Conservation (phyloP, 2,113 vertebrate species). For the Crotalus tigris region DNA sequence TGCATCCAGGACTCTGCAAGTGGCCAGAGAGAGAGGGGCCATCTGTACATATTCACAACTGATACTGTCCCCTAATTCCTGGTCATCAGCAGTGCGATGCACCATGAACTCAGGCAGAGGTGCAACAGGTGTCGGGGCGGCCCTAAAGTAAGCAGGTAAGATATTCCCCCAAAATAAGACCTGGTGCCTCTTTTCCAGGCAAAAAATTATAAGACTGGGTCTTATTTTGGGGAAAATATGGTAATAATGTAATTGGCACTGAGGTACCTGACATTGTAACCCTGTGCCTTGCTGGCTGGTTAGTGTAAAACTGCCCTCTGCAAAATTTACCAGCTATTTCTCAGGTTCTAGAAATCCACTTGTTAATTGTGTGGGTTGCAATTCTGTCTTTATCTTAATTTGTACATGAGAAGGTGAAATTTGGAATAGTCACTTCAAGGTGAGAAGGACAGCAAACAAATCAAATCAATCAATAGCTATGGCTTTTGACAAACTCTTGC, state of each 20-base stretch:
- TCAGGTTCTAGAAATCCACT: conserved; percentile 9
- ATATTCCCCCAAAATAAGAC: too few relatives aligned
- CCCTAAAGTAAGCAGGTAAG: too few relatives aligned
- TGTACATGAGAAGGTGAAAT: conserved; percentile 26
- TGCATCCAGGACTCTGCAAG: too few relatives aligned
- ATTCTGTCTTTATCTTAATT: neutral
- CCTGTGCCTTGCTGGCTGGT: conserved; percentile 48
- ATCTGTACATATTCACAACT: too few relatives aligned
- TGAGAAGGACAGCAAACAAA: neutral
- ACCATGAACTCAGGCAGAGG: too few relatives aligned
- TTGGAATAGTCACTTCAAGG: neutral
- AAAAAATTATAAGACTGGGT: too few relatives aligned
- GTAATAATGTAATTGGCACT: conserved; percentile 50
- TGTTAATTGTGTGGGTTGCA: conserved; percentile 14
- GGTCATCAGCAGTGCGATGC: too few relatives aligned
- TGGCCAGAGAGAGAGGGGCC: too few relatives aligned
- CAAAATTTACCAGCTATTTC: conserved; percentile 12
- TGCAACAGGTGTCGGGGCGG: too few relatives aligned
- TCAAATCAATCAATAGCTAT: neutral
- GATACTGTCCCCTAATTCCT: too few relatives aligned
- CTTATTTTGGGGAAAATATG: too few relatives aligned
- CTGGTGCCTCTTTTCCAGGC: too few relatives aligned
- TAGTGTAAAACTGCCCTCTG: conserved; percentile 31
- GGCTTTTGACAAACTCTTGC: neutral
- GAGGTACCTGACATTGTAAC: conserved; percentile 42